A percentile compares a stretch with the other conserved stretches of the same genome.
phyloP scores from a whole-genome alignment of 2,797 vertebrate species.

The Melanotaenia maccullochi region DNA sequence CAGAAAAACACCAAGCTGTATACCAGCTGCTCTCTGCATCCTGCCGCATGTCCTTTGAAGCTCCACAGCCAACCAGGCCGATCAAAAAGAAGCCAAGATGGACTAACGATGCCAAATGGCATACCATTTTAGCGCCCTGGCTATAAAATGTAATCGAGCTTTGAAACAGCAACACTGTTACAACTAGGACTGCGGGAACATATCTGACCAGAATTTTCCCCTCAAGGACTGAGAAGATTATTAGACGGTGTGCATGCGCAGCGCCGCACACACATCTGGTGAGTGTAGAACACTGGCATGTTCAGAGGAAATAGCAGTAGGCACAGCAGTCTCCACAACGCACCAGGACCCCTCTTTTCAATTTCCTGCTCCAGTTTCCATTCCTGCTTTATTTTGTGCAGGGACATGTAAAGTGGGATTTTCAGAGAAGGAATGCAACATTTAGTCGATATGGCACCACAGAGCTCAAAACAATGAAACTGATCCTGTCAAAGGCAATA shows the following conservation, averaged over 20 bases:
- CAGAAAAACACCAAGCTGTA: slow-evolving; percentile 50
- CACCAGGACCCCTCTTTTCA: slow-evolving; percentile 78
- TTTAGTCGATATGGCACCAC: slow-evolving; percentile 64
- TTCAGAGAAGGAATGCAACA: slow-evolving; percentile 56
- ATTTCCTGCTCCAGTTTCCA: slow-evolving; percentile 81
- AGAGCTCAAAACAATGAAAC: slow-evolving; percentile 67
- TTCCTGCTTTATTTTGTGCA: slow-evolving; percentile 67
- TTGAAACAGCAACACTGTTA: slow-evolving; percentile 40
- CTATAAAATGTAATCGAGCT: slow-evolving; percentile 56
- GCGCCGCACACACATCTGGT: slow-evolving; percentile 61
- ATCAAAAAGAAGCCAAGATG: slow-evolving; percentile 45
- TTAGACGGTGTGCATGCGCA: slow-evolving; percentile 37
- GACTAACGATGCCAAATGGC: slow-evolving; percentile 52
- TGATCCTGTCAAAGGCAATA: slow-evolving; percentile 73
- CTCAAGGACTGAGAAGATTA: slow-evolving; percentile 54
- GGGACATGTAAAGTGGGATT: slow-evolving; percentile 67
- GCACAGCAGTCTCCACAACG: slow-evolving; percentile 67
- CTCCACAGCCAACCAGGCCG: slow-evolving; percentile 46
- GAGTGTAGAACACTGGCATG: slow-evolving; percentile 56
- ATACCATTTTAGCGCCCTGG: slow-evolving; percentile 37
- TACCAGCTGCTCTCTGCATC: slow-evolving; percentile 69
- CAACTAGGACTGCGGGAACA: slow-evolving; percentile 30
- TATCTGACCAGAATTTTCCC: slow-evolving; percentile 59
- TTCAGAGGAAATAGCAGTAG: slow-evolving; percentile 70
- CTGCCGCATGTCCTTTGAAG: slow-evolving; percentile 63